These are phyloP conservation scores for Drosophila micromelanica DNA, from an alignment of 1,140 invertebrate genomes.

Conservation along the genomic window DNA sequence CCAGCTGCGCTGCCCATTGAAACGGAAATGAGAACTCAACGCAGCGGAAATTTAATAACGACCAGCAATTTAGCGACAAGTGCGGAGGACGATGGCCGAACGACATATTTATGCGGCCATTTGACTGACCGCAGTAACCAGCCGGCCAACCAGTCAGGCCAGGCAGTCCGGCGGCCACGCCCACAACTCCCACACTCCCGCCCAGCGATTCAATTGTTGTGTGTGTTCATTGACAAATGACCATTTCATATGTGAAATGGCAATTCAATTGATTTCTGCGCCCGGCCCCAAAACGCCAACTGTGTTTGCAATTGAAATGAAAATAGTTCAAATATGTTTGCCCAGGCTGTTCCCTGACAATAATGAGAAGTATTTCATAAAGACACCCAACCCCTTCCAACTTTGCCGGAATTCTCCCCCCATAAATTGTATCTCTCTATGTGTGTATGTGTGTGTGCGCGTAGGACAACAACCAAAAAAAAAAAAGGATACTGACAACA, in stretches of 20 bases:
- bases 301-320: conserved; percentile 80
- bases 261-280: conserved; percentile 79
- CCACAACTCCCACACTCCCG: background rate
- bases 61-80: conserved; percentile 72
- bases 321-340: conserved; percentile 82
- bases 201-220: background rate
- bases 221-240: conserved; percentile 78
- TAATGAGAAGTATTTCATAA: conserved; percentile 82
- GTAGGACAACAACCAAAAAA: conserved; percentile 5
- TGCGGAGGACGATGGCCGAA: conserved; percentile 35
- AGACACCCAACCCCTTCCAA: conserved; percentile 12
- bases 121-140: conserved; percentile 70
- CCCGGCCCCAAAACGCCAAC: conserved; percentile 18
- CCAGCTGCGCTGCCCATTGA: conserved; percentile 77
- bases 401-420: background rate
- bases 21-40: conserved; percentile 82
- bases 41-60: conserved; percentile 82
- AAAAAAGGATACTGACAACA: conserved; percentile 70
- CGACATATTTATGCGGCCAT: conserved; percentile 82
- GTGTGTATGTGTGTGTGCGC: too few relatives aligned
- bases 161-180: conserved; percentile 20
- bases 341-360: conserved; percentile 36
- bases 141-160: conserved; percentile 20
- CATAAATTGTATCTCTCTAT: conserved; percentile 39
- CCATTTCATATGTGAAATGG: conserved; percentile 82